phyloP scores from a whole-genome alignment of 2,797 vertebrate species.

The Vespertilio murinus region DNA sequence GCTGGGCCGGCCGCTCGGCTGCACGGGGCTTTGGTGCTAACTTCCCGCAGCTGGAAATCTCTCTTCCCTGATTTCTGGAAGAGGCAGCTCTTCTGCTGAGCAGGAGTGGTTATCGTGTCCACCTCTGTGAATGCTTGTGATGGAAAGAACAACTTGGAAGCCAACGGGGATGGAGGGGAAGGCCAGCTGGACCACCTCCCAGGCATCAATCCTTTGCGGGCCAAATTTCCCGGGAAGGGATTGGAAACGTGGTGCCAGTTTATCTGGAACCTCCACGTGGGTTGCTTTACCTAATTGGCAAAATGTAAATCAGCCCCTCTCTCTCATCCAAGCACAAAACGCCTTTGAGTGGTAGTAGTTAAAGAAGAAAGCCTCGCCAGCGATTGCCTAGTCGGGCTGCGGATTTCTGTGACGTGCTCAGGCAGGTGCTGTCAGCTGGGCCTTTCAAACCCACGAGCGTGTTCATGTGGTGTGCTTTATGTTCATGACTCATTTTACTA shows the following conservation, averaged over 20 bases:
- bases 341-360: slow-evolving; percentile 30
- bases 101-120: neutral
- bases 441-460: neutral
- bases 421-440: slow-evolving; percentile 19
- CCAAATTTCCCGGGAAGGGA: slow-evolving; percentile 39
- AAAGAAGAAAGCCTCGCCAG: neutral
- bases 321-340: slow-evolving; percentile 60
- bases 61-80: neutral
- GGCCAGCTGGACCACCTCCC: slow-evolving; percentile 26
- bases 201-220: neutral
- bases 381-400: neutral
- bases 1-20: neutral
- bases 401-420: neutral
- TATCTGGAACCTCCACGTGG: slow-evolving; percentile 25
- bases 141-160: slow-evolving; percentile 47
- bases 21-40: neutral
- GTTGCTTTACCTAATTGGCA: slow-evolving; percentile 50
- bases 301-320: slow-evolving; percentile 36
- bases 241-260: neutral
- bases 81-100: neutral
- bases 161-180: neutral
- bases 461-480: neutral
- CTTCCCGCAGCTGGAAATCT: neutral
- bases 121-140: neutral
- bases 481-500: slow-evolving; percentile 13